These are phyloP conservation scores for Characodon lateralis DNA, from an alignment of 2,797 vertebrate species.

Conservation along the genomic window DNA sequence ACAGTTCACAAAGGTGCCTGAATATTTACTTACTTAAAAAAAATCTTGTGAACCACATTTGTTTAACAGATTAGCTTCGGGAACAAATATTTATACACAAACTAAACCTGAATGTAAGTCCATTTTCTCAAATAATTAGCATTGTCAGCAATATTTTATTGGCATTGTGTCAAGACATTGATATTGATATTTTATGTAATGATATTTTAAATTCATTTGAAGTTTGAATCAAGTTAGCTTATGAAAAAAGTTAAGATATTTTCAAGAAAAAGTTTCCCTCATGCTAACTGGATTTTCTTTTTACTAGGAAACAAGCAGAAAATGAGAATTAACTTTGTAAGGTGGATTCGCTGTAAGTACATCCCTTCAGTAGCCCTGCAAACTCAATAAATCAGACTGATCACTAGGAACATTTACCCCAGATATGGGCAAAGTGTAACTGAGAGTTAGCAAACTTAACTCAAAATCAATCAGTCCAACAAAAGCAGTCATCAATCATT, in stretches of 20 bases:
- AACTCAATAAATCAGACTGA: conserved; percentile 9
- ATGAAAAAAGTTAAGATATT: neutral
- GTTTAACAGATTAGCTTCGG: neutral
- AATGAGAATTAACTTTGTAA: conserved; percentile 13
- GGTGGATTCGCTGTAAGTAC: conserved; percentile 2
- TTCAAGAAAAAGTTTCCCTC: neutral
- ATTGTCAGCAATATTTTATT: neutral
- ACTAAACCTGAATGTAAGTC: neutral
- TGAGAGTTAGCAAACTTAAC: neutral
- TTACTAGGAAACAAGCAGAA: conserved; percentile 62
- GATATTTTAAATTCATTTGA: neutral
- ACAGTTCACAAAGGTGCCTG: neutral
- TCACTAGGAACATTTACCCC: conserved; percentile 1
- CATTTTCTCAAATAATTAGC: neutral
- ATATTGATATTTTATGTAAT: too few species aligned
- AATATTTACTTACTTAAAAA: neutral
- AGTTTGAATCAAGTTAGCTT: neutral
- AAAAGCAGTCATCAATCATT: conserved; percentile 36
- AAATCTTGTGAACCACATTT: neutral
- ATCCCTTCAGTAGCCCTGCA: conserved; percentile 2
- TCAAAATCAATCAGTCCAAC: conserved; percentile 40
- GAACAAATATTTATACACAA: neutral
- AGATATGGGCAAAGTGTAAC: conserved; percentile 1
- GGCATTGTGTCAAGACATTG: neutral
- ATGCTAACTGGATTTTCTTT: conserved; percentile 6